phyloP scores from a whole-genome alignment of 2,888 invertebrate genomes.

The Priocnemis perturbator region DNA sequence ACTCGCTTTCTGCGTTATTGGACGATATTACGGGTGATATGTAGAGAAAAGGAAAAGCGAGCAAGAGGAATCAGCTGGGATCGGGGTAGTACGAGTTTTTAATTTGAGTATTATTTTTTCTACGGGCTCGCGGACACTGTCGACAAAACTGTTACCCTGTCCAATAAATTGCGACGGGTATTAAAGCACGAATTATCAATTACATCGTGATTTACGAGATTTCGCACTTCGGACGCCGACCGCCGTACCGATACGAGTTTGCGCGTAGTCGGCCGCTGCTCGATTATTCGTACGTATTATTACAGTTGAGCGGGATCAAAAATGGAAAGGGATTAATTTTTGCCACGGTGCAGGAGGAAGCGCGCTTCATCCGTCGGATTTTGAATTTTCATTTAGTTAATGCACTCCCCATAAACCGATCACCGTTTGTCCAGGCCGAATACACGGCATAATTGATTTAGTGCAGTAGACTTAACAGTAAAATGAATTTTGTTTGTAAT shows the following conservation, averaged over 20 bases:
- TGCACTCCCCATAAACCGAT: slow-evolving; percentile 40
- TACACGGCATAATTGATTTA: slow-evolving; percentile 46
- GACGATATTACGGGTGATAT: too few relatives aligned
- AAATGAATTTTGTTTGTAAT: slow-evolving; percentile 47
- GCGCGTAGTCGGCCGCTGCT: neutral
- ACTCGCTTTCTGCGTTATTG: too few relatives aligned
- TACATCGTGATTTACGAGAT: slow-evolving; percentile 39
- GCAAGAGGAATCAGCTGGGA: too few relatives aligned
- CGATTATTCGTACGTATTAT: slow-evolving; percentile 41
- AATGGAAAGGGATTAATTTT: slow-evolving; percentile 48
- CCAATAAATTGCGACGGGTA: slow-evolving; percentile 24
- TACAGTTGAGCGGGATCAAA: slow-evolving; percentile 36
- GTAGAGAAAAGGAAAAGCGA: too few relatives aligned
- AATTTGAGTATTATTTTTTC: too few relatives aligned
- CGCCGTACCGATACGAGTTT: slow-evolving; percentile 18
- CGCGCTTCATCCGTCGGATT: slow-evolving; percentile 10
- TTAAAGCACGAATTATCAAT: slow-evolving; percentile 39
- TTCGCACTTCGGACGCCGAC: slow-evolving; percentile 9
- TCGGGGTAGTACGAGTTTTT: too few relatives aligned
- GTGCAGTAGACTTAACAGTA: slow-evolving; percentile 46
- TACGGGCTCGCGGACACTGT: too few relatives aligned
- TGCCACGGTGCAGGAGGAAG: slow-evolving; percentile 18
- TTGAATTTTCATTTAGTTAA: slow-evolving; percentile 54
- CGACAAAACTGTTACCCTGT: neutral
- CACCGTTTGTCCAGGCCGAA: slow-evolving; percentile 18